Base-by-base conservation (phyloP, 1,140 invertebrate species). In the Luehdorfia chinensis region DNA sequence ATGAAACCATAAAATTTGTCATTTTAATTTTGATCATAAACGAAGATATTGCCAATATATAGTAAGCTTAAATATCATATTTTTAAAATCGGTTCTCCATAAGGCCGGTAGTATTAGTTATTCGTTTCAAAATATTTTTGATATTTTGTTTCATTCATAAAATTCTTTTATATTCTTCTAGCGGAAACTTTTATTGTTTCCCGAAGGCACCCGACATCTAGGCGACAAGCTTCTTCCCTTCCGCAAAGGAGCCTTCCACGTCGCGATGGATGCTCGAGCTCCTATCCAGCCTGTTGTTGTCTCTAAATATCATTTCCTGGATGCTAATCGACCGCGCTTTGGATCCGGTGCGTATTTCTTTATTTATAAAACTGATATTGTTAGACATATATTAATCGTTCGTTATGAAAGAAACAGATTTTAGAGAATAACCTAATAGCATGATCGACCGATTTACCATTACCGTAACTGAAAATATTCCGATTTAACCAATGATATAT, bases 211-310 rank as follows among this genome's bases (percentile, higher is more conserved):
- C 21, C 84, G 94, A 23, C 90, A 94, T 58, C 84, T 88, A 6
- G 90, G 90, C 14, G 89, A 90, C 7, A 89, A 89, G 4, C 75
- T 96, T 23, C 61, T 94, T 55, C 93, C 93, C 1, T 95, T 96
- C 67, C 97, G 98, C 75, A 98, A 98, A 85, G 97, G 97, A 0
- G 96, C 95, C 1, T 98, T 98, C 84, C 95, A 98, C 78, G 91
- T 97, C 50, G 96, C 97, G 0, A 87, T 97, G 31, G 90, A 92
- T 48, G 92, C 94, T 6, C 90, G 94, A 74, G 91, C 94, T 32
- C 94, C 95, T 7, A 93, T 98, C 52, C 92, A 97, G 66, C 96
- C 96, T 0, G 90, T 98, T 0, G 93, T 97, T 15, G 92, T 97
- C n/a, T 96, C 95, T 0, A 92, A 93, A 68, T 98, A 97, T 77